phyloP scores from a whole-genome alignment of 2,888 invertebrate species.

The Eugnorisma glareosa region DNA sequence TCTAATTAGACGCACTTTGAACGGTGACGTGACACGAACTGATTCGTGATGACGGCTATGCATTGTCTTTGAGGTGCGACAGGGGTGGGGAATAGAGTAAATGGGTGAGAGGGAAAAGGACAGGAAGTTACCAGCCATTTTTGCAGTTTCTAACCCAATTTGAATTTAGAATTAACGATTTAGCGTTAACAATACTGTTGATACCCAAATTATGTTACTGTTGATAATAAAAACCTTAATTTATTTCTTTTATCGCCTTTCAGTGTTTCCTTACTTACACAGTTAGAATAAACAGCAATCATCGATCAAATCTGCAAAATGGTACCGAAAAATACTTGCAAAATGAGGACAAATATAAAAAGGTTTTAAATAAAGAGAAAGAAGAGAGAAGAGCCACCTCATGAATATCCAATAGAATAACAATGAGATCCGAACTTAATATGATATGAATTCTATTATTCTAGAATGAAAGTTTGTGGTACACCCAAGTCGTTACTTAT shows the following conservation, averaged over 20 bases:
- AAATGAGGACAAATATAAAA: conserved; percentile 30
- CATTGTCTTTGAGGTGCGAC: too few species aligned
- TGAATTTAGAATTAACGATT: too few species aligned
- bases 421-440: conserved; percentile 41
- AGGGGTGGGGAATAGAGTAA: too few species aligned
- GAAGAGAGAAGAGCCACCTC: conserved; percentile 32
- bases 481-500: conserved; percentile 51
- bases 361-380: conserved; percentile 21
- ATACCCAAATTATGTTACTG: background rate
- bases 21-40: too few species aligned
- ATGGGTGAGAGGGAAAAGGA: too few species aligned
- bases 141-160: too few species aligned
- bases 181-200: too few species aligned
- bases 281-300: conserved; percentile 35
- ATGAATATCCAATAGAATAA: conserved; percentile 52
- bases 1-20: too few species aligned
- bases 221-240: background rate
- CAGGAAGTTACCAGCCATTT: too few species aligned
- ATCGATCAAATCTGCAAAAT: conserved; percentile 31
- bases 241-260: background rate
- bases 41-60: too few species aligned
- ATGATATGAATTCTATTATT: conserved; percentile 55
- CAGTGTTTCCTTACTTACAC: background rate
- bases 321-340: conserved; percentile 37
- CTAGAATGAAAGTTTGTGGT: conserved; percentile 56